These are phyloP conservation scores for Hyposoter didymator DNA, from an alignment of 2,888 invertebrate genomes.

Conservation along the genomic window DNA sequence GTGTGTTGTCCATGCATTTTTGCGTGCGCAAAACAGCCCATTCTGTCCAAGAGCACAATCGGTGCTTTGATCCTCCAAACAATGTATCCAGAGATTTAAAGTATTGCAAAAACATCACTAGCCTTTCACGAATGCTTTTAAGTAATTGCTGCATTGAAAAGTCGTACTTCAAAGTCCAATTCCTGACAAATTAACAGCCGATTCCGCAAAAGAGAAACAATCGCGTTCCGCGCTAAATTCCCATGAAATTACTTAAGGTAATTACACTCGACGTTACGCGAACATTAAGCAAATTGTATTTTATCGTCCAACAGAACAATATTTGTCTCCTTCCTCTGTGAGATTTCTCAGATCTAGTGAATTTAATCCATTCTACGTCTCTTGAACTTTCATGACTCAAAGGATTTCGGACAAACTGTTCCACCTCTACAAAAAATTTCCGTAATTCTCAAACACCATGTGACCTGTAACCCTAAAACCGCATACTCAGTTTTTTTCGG, in stretches of 20 bases:
- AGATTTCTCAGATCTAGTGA: background rate
- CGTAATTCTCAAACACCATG: no score
- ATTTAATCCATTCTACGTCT: background rate
- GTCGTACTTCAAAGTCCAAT: slow-evolving; percentile 2
- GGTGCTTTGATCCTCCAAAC: slow-evolving; percentile 42
- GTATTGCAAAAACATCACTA: slow-evolving; percentile 24
- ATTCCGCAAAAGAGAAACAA: slow-evolving; percentile 4
- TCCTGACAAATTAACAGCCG: background rate
- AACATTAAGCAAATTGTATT: slow-evolving; percentile 3
- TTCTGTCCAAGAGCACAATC: background rate
- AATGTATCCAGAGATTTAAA: slow-evolving; percentile 32
- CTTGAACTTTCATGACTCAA: background rate
- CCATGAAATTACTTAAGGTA: background rate
- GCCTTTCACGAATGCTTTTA: background rate
- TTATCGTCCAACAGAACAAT: background rate
- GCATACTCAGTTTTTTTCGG: background rate
- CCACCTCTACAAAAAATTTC: no score
- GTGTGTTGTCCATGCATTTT: slow-evolving; percentile 24
- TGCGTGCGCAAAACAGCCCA: slow-evolving; percentile 22
- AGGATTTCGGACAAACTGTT: no score
- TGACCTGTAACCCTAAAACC: no score
- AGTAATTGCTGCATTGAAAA: slow-evolving; percentile 7
- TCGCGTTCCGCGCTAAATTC: background rate
- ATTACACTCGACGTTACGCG: background rate
- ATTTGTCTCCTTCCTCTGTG: background rate